These are phyloP conservation scores for Cotesia congregata DNA, from an alignment of 2,888 invertebrate species.

Conservation along the genomic window DNA sequence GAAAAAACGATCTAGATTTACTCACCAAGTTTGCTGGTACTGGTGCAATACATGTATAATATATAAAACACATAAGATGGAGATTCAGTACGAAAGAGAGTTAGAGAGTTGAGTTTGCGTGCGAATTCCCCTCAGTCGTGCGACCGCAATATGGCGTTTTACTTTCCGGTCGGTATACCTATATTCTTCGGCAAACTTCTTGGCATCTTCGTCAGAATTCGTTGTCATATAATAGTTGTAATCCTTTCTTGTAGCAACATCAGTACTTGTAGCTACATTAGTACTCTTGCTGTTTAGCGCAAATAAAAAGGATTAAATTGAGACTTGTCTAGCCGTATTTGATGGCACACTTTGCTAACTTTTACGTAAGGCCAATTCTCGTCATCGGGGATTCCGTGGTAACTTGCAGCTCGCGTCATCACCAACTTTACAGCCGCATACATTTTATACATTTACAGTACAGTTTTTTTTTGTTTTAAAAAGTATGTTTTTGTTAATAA, in stretches of 20 bases:
- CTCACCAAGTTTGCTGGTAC: too few relatives aligned
- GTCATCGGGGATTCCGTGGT: conserved; percentile 14
- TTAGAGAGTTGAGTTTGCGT: conserved; percentile 26
- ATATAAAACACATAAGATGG: not conserved
- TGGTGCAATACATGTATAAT: too few relatives aligned
- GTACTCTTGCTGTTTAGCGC: not conserved
- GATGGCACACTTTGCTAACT: conserved; percentile 21
- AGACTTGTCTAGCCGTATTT: conserved; percentile 35
- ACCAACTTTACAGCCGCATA: conserved; percentile 5
- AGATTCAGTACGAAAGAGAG: conserved; percentile 3
- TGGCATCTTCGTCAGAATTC: not conserved
- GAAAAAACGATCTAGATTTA: not conserved
- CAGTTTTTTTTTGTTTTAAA: too few relatives aligned
- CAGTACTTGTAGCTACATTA: too few relatives aligned
- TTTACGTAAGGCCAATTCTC: conserved; percentile 30
- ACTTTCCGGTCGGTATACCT: conserved; percentile 25
- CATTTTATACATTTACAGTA: not conserved
- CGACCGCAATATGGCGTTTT: conserved; percentile 38
- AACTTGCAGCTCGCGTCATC: conserved; percentile 36
- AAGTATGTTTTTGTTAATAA: too few relatives aligned
- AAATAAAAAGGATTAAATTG: conserved; percentile 11
- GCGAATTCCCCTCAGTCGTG: conserved; percentile 29
- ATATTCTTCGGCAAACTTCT: not conserved
- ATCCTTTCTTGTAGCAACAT: too few relatives aligned
- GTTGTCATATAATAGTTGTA: not conserved